A percentile compares a stretch with the other conserved stretches of the same genome.
Evolutionary conservation across 92 coral and sea anemone genomes (phyloP).

Genomic region (Phenganax marumi): DNA sequence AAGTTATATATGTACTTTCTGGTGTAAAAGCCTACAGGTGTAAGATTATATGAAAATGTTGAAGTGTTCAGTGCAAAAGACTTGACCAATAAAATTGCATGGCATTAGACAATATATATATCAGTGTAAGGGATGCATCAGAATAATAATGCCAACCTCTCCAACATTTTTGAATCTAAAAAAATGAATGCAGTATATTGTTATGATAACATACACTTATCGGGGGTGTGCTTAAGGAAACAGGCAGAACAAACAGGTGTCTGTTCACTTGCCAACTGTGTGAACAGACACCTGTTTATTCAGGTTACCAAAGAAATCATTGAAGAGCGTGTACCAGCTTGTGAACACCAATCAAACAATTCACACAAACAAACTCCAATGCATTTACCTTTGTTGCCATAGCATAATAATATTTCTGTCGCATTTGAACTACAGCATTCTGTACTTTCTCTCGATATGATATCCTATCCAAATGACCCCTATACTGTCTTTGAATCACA

Average conservation of each 20-base stretch:
- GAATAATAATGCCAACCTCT: conserved; percentile 66
- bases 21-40: conserved; percentile 66
- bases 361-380: conserved; percentile 2
- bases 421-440: conserved; percentile 73
- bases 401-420: conserved; percentile 70
- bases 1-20: conserved; percentile 88
- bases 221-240: too few species aligned
- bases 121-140: not conserved
- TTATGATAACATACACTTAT: too few species aligned
- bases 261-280: too few species aligned
- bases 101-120: too few species aligned
- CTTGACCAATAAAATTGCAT: too few species aligned
- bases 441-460: conserved; percentile 69
- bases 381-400: conserved; percentile 80
- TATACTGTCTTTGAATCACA: conserved; percentile 85
- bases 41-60: too few species aligned
- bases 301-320: not conserved
- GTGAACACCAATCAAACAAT: not conserved
- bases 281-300: not conserved
- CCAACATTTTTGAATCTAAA: conserved; percentile 92
- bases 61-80: too few species aligned
- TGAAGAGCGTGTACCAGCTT: not conserved
- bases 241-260: too few species aligned
- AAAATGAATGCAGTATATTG: not conserved
- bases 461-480: conserved; percentile 89